These are phyloP conservation scores for Agonopterix alstromeriana DNA, from an alignment of 2,888 invertebrate species.

Conservation along the genomic window DNA sequence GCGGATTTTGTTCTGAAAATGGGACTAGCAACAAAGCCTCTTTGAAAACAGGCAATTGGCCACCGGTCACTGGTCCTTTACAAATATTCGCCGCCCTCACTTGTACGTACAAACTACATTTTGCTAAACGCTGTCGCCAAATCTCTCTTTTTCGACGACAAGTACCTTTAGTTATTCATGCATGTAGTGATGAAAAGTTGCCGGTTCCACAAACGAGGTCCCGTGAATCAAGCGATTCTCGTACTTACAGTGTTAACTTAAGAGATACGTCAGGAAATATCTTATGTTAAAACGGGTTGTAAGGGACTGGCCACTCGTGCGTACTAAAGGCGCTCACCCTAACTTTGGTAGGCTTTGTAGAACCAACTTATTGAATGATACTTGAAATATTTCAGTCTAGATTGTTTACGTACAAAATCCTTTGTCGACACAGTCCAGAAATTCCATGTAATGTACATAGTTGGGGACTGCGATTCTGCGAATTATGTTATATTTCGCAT, in stretches of 20 bases:
- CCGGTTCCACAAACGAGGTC: conserved; percentile 11
- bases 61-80: conserved; percentile 21
- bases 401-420: conserved; percentile 5
- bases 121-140: conserved; percentile 41
- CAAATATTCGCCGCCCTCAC: conserved; percentile 26
- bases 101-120: conserved; percentile 27
- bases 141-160: conserved; percentile 46
- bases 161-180: conserved; percentile 42
- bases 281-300: too few relatives aligned
- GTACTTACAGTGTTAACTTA: too few relatives aligned
- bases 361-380: conserved; percentile 9
- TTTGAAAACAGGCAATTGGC: not conserved
- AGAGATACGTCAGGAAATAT: too few relatives aligned
- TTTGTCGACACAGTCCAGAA: conserved; percentile 4
- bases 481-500: too few relatives aligned
- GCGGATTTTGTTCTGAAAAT: conserved; percentile 20
- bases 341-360: conserved; percentile 19
- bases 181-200: conserved; percentile 31
- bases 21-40: conserved; percentile 23
- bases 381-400: conserved; percentile 13
- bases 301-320: conserved; percentile 21
- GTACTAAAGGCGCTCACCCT: conserved; percentile 17
- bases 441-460: too few relatives aligned
- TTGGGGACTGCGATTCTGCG: too few relatives aligned
- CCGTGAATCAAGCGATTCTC: too few relatives aligned